Conservation (phyloP, 2,113 vertebrate genomes). For the Garra rufa region DNA sequence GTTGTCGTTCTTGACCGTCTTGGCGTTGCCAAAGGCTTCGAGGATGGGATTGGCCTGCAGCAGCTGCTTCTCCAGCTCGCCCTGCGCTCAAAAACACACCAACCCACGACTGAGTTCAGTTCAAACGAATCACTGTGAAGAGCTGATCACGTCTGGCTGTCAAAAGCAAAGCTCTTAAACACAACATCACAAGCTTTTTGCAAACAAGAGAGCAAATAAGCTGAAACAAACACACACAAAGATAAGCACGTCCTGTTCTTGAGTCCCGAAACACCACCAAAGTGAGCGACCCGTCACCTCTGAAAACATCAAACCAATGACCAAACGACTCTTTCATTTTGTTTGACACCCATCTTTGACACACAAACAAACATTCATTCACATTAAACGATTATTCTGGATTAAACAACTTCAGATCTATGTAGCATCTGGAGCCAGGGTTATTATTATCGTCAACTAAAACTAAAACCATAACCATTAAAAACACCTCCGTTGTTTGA, state of each 20-base stretch:
- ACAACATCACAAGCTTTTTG: not conserved
- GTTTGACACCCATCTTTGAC: not conserved
- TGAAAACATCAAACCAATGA: not conserved
- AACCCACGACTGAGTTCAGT: not conserved
- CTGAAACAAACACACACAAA: not conserved
- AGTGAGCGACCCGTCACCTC: conserved; percentile 10
- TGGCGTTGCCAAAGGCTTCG: conserved; percentile 97
- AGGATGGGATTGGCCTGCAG: conserved; percentile 98
- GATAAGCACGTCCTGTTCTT: not conserved
- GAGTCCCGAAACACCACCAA: not conserved
- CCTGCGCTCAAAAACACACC: conserved; percentile 73
- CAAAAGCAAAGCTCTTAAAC: not conserved
- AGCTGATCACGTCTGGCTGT: not conserved
- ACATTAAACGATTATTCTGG: not conserved
- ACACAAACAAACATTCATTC: not conserved
- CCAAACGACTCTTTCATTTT: no score
- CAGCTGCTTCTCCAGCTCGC: conserved; percentile 98
- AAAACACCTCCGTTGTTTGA: no score
- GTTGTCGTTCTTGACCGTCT: conserved; percentile 99
- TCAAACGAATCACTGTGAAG: not conserved
- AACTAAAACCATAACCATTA: no score
- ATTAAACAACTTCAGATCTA: not conserved
- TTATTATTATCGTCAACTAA: no score
- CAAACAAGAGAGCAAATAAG: not conserved
- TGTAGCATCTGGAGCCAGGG: not conserved